Evolutionary conservation across 2,113 vertebrate species (phyloP).

Genomic region (Rhadina sibilatrix): DNA sequence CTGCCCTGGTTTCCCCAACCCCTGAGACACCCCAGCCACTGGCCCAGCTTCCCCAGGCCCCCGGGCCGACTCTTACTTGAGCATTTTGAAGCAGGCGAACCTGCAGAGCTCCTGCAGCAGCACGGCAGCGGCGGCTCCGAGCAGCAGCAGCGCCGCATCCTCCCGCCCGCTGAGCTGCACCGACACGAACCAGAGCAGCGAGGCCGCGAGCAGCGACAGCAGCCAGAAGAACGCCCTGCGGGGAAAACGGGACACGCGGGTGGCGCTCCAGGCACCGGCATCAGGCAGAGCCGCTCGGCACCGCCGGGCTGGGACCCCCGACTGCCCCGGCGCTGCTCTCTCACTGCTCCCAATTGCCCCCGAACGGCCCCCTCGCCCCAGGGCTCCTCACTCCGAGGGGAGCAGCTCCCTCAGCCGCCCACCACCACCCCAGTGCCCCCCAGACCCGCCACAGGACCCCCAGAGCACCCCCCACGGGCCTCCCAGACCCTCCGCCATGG

Average conservation of each 20-base stretch:
- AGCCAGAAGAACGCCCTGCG: conserved; percentile 78
- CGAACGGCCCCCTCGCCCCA: accelerated
- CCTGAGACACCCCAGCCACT: not conserved
- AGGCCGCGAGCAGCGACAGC: conserved; percentile 75
- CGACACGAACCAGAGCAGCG: conserved; percentile 74
- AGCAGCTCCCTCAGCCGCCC: too few relatives aligned
- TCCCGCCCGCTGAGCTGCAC: conserved; percentile 68
- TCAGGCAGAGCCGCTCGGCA: not conserved
- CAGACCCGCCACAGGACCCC: not conserved
- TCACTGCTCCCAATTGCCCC: not conserved
- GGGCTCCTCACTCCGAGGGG: not conserved
- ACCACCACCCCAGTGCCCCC: not conserved
- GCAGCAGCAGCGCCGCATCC: conserved; percentile 68
- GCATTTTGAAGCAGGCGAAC: conserved; percentile 77
- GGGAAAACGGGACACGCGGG: accelerated
- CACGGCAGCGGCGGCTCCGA: conserved; percentile 74
- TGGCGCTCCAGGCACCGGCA: not conserved
- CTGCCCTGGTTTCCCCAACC: accelerated
- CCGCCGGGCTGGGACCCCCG: not conserved
- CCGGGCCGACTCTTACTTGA: conserved; percentile 69
- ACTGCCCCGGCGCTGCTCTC: not conserved
- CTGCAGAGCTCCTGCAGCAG: conserved; percentile 77
- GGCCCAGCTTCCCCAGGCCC: too few relatives aligned
- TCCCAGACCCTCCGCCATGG: accelerated
- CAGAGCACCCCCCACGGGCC: not conserved